Conservation (phyloP, 2,888 invertebrate species). For the Dicyrtoma fusca region DNA sequence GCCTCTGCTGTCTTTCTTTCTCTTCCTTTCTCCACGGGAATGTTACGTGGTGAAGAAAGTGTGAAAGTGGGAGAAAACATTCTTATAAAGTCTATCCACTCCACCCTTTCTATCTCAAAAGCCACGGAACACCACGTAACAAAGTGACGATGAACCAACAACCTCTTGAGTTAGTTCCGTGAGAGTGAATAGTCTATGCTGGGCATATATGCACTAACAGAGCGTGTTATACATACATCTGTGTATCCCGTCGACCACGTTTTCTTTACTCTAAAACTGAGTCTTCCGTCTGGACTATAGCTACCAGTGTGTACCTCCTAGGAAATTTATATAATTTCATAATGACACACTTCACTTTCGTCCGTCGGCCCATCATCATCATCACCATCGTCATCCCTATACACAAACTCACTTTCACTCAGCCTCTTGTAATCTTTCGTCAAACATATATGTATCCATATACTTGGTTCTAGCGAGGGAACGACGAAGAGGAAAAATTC, state of each 20-base stretch:
- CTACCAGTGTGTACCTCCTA: no score
- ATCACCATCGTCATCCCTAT: no score
- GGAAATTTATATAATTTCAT: no score
- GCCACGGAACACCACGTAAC: neutral
- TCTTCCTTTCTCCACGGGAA: neutral
- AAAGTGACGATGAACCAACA: conserved; percentile 25
- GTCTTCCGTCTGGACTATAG: neutral
- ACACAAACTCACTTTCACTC: no score
- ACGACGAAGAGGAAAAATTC: no score
- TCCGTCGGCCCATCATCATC: no score
- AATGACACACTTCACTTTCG: no score
- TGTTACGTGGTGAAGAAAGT: conserved; percentile 7
- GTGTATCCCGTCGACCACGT: neutral
- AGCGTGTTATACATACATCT: no score
- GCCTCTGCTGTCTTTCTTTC: neutral
- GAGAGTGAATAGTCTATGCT: conserved; percentile 24
- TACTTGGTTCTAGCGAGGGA: no score
- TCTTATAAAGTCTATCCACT: neutral
- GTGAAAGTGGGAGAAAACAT: conserved; percentile 9
- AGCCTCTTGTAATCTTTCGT: no score
- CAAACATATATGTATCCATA: no score
- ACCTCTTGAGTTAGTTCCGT: conserved; percentile 14
- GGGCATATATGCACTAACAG: neutral
- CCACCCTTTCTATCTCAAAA: conserved; percentile 3
- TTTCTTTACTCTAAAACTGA: neutral